phyloP scores from a whole-genome alignment of 2,888 invertebrate genomes.

The Galerucella calmariensis region DNA sequence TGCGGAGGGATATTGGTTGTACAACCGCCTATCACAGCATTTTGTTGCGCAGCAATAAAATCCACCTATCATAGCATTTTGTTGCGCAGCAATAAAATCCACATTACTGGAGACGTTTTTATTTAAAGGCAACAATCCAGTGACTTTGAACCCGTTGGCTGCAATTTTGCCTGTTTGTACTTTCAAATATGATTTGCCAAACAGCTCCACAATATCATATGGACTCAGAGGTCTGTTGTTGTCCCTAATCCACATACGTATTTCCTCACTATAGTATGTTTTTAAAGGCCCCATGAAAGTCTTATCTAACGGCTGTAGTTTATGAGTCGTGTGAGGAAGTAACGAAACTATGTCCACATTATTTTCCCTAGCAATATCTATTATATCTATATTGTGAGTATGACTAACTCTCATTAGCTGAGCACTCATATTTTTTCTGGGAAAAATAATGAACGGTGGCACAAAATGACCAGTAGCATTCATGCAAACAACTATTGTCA shows the following conservation, averaged over 20 bases:
- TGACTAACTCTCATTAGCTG: constrained; percentile 46
- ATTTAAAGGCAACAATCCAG: constrained; percentile 50
- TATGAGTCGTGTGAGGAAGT: constrained; percentile 57
- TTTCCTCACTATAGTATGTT: constrained; percentile 17
- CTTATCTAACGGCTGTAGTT: constrained; percentile 55
- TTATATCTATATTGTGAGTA: constrained; percentile 38
- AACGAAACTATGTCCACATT: constrained; percentile 53
- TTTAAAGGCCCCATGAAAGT: constrained; percentile 58
- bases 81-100: constrained; percentile 33
- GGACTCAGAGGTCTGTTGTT: constrained; percentile 8
- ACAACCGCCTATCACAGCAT: not conserved
- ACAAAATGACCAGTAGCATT: constrained; percentile 55
- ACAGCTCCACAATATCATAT: constrained; percentile 6
- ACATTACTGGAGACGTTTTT: constrained; percentile 44
- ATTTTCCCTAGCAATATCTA: constrained; percentile 55
- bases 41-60: too few species aligned
- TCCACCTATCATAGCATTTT: too few species aligned
- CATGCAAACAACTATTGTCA: constrained; percentile 53
- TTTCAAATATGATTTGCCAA: not conserved
- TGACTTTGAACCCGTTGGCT: constrained; percentile 29
- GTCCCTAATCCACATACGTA: constrained; percentile 9
- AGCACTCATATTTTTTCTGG: constrained; percentile 54
- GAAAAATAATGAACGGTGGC: constrained; percentile 58
- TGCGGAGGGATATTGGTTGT: not conserved
- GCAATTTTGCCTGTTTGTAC: constrained; percentile 21